These are phyloP conservation scores for Coecobrya sp. DNA, from an alignment of 2,888 invertebrate species.

Conservation along the genomic window DNA sequence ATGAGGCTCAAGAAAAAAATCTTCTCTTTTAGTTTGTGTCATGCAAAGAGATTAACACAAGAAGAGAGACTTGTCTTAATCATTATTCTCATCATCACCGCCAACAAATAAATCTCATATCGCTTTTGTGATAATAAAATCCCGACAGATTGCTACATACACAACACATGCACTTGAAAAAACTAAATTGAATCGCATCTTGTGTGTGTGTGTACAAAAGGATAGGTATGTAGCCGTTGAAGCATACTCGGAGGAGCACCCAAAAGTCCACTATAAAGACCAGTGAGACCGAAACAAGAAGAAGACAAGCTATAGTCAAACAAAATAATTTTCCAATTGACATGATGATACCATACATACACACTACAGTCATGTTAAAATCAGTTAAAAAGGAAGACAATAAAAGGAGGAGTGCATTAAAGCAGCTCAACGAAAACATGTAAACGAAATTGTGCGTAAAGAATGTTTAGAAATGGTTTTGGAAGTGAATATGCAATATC, in stretches of 20 bases:
- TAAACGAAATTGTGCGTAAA: constrained; percentile 31
- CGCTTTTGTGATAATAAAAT: constrained; percentile 14
- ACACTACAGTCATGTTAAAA: no score
- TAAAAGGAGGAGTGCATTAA: neutral
- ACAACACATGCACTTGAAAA: neutral
- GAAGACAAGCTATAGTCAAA: constrained; percentile 5
- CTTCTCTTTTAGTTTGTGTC: neutral
- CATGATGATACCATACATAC: constrained; percentile 3
- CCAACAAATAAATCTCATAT: constrained; percentile 40
- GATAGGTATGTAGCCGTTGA: no score
- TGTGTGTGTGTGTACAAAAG: neutral
- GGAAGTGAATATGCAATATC: neutral
- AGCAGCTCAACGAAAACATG: neutral
- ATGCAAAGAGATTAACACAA: neutral
- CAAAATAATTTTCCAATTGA: neutral
- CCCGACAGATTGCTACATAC: neutral
- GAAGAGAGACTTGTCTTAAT: constrained; percentile 4
- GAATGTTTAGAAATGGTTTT: neutral
- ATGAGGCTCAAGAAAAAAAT: neutral
- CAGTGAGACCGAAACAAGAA: neutral
- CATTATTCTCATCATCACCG: neutral
- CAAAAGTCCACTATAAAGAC: neutral
- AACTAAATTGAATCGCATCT: constrained; percentile 2
- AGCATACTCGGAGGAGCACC: neutral
- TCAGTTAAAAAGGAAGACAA: neutral